phyloP scores from a whole-genome alignment of 2,797 vertebrate genomes.

The Muraenolepis orangiensis region DNA sequence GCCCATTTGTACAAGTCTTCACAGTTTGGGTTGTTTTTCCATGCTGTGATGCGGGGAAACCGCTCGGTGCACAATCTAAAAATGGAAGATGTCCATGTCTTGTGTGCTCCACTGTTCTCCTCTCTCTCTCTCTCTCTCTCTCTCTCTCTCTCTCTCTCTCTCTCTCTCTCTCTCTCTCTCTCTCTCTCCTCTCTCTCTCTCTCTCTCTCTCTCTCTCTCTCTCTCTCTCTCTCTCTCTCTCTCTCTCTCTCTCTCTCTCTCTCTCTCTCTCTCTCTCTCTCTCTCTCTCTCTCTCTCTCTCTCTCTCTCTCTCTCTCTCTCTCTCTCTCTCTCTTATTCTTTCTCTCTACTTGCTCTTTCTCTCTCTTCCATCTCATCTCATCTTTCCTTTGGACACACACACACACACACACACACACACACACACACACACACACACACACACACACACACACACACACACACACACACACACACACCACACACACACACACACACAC shows the following conservation, averaged over 20 bases:
- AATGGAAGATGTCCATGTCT: too few relatives aligned
- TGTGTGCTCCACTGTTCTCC: constrained; percentile 48
- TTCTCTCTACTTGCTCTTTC: constrained; percentile 57
- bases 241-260: constrained; percentile 23
- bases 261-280: constrained; percentile 62
- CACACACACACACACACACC: constrained; percentile 20
- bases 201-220: constrained; percentile 36
- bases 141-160: constrained; percentile 63
- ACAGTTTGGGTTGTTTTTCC: background rate
- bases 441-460: constrained; percentile 14
- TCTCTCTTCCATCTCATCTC: constrained; percentile 46
- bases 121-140: too few relatives aligned
- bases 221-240: constrained; percentile 67
- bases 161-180: constrained; percentile 41
- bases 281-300: constrained; percentile 32
- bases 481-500: constrained; percentile 18
- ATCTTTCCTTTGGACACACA: constrained; percentile 52
- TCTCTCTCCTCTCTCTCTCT: constrained; percentile 56
- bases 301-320: constrained; percentile 59
- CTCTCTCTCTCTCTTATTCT: constrained; percentile 45
- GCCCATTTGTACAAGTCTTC: constrained; percentile 27
- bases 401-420: constrained; percentile 32
- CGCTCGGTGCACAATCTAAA: constrained; percentile 54
- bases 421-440: constrained; percentile 20
- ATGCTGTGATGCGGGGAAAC: constrained; percentile 48